phyloP scores from a whole-genome alignment of 2,113 vertebrate genomes.

The Tilapia sparmanii region DNA sequence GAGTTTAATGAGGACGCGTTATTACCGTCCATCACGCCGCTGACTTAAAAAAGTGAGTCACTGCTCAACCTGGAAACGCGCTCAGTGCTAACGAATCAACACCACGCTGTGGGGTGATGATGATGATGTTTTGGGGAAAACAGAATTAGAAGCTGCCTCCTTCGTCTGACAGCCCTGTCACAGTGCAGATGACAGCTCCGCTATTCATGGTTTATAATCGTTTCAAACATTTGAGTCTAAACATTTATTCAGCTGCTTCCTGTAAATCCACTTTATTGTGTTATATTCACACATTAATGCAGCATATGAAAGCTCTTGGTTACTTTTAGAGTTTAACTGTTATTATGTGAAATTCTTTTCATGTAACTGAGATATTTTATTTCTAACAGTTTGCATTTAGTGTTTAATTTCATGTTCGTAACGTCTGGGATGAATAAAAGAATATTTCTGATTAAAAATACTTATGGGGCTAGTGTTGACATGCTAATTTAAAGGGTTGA shows the following conservation, averaged over 20 bases:
- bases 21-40: neutral
- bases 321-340: neutral
- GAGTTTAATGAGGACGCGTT: neutral
- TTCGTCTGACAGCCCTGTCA: neutral
- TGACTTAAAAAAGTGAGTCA: neutral
- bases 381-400: neutral
- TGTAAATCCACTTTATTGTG: neutral
- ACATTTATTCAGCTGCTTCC: neutral
- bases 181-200: neutral
- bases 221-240: neutral
- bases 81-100: neutral
- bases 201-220: neutral
- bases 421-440: neutral
- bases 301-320: neutral
- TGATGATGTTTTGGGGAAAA: neutral
- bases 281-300: fast-evolving
- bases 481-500: neutral
- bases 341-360: neutral
- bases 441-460: neutral
- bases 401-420: neutral
- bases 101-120: neutral
- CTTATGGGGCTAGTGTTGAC: neutral
- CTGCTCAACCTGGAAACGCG: neutral
- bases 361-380: fast-evolving
- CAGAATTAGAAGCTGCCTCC: neutral